Percentiles rank a stretch among this genome's conserved stretches.
Evolutionary conservation across 1,140 invertebrate species (phyloP).

Genomic region (Zaprionus tsacasi): DNA sequence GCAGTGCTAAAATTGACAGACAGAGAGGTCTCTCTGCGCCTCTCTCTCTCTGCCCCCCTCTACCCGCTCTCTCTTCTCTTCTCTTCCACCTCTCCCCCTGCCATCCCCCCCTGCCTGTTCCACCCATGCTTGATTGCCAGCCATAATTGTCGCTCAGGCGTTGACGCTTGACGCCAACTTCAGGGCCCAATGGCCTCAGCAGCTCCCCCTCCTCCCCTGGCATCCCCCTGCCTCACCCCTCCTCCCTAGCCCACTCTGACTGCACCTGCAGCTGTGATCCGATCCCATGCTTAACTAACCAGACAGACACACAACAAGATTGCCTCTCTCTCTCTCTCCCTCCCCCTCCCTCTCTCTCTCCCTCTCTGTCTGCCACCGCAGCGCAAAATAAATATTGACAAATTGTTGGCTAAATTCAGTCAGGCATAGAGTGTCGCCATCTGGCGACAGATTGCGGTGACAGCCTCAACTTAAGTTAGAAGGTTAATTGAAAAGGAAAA

Average conservation of each 20-base stretch:
- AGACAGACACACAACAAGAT: conserved; percentile 28
- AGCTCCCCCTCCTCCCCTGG: neutral
- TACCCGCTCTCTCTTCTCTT: neutral
- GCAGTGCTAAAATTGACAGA: conserved; percentile 32
- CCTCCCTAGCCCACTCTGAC: conserved; percentile 24
- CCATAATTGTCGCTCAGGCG: conserved; percentile 74
- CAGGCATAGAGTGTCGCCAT: conserved; percentile 33
- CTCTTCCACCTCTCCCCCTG: neutral
- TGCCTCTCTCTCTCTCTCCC: neutral
- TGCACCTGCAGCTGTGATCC: conserved; percentile 34
- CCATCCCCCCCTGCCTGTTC: neutral
- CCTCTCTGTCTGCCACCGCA: neutral
- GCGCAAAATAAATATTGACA: conserved; percentile 42
- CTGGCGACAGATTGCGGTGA: conserved; percentile 17
- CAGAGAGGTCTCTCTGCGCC: neutral
- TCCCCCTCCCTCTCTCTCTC: neutral
- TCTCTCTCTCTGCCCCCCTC: neutral
- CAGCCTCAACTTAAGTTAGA: no score
- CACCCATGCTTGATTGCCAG: conserved; percentile 64
- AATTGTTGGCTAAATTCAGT: conserved; percentile 39
- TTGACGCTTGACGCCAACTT: conserved; percentile 66
- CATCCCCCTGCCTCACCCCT: neutral
- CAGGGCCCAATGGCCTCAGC: conserved; percentile 16
- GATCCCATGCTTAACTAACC: conserved; percentile 20
- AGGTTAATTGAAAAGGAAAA: no score